phyloP scores from a whole-genome alignment of 2,113 vertebrate genomes.

The Atractosteus spatula region DNA sequence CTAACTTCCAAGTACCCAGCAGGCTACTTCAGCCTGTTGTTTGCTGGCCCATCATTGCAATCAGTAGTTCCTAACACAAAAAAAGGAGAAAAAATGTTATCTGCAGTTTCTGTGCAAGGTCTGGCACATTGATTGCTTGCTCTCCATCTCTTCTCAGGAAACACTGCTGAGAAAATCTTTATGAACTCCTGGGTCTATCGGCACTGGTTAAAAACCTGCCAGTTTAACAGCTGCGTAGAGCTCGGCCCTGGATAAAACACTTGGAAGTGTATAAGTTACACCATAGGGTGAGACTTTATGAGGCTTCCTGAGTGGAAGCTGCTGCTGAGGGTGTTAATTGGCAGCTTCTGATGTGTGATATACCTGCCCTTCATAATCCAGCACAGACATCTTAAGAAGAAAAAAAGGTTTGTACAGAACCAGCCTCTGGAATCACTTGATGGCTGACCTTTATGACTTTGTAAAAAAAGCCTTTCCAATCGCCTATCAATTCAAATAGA shows the following conservation, averaged over 20 bases:
- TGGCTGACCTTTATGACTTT: constrained; percentile 34
- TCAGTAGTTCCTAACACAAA: constrained; percentile 42
- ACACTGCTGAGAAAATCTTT: constrained; percentile 70
- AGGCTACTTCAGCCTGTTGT: constrained; percentile 53
- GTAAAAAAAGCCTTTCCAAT: constrained; percentile 27
- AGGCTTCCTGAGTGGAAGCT: constrained; percentile 61
- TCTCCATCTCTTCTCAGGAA: constrained; percentile 45
- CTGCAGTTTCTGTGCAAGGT: constrained; percentile 50
- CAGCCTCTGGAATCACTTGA: constrained; percentile 29
- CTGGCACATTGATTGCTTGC: constrained; percentile 51
- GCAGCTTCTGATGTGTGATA: constrained; percentile 61
- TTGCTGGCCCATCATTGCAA: constrained; percentile 46
- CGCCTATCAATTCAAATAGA: constrained; percentile 26
- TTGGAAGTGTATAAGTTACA: constrained; percentile 63
- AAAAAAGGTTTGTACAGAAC: constrained; percentile 55
- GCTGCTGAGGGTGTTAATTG: constrained; percentile 71
- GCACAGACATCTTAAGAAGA: constrained; percentile 45
- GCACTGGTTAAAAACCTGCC: constrained; percentile 60
- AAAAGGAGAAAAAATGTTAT: constrained; percentile 40
- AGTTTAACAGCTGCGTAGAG: constrained; percentile 66
- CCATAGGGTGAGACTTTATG: constrained; percentile 66
- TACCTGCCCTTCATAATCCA: constrained; percentile 68
- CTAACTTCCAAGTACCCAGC: constrained; percentile 67
- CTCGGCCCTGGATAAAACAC: constrained; percentile 59
- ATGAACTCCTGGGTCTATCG: constrained; percentile 62